A percentile compares a stretch with the other conserved stretches of the same genome.
These are phyloP conservation scores for Lophotriccus pileatus DNA, from an alignment of 2,797 vertebrate species.

Conservation along the genomic window DNA sequence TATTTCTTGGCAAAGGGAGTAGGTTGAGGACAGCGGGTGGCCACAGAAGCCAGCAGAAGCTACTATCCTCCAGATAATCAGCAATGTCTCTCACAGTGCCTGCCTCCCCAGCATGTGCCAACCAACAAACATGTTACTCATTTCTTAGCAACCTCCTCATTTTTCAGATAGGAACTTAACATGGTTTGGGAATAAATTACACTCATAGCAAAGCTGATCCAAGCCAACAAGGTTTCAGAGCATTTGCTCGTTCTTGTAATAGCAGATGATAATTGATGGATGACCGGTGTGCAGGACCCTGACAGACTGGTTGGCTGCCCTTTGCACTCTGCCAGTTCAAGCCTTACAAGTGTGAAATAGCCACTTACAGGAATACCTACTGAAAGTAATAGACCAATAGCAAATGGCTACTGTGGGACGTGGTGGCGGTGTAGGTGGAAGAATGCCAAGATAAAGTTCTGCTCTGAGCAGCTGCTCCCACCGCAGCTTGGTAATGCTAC, in stretches of 20 bases:
- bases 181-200: slow-evolving; percentile 75
- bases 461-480: slow-evolving; percentile 81
- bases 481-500: slow-evolving; percentile 63
- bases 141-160: slow-evolving; percentile 42
- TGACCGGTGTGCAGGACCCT: slow-evolving; percentile 80
- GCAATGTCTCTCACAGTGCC: not conserved
- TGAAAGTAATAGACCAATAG: slow-evolving; percentile 93
- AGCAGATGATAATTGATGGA: slow-evolving; percentile 98
- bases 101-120: slow-evolving; percentile 12
- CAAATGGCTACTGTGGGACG: slow-evolving; percentile 90
- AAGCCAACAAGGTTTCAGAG: slow-evolving; percentile 81
- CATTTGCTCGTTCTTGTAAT: slow-evolving; percentile 78
- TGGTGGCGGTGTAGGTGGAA: slow-evolving; percentile 72
- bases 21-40: slow-evolving; percentile 31
- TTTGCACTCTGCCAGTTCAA: slow-evolving; percentile 93
- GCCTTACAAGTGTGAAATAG: slow-evolving; percentile 98
- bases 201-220: slow-evolving; percentile 67
- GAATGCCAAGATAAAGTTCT: slow-evolving; percentile 85
- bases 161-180: slow-evolving; percentile 60
- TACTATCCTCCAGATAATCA: slow-evolving; percentile 18
- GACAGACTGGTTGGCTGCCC: slow-evolving; percentile 92
- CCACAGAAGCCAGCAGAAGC: slow-evolving; percentile 37
- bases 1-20: slow-evolving; percentile 5
- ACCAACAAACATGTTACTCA: slow-evolving; percentile 48
- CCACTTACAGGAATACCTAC: slow-evolving; percentile 92